A percentile compares a stretch with the other conserved stretches of the same genome.
These are phyloP conservation scores for Anarhynchus alexandrinus DNA, from an alignment of 2,113 vertebrate species.

Conservation along the genomic window DNA sequence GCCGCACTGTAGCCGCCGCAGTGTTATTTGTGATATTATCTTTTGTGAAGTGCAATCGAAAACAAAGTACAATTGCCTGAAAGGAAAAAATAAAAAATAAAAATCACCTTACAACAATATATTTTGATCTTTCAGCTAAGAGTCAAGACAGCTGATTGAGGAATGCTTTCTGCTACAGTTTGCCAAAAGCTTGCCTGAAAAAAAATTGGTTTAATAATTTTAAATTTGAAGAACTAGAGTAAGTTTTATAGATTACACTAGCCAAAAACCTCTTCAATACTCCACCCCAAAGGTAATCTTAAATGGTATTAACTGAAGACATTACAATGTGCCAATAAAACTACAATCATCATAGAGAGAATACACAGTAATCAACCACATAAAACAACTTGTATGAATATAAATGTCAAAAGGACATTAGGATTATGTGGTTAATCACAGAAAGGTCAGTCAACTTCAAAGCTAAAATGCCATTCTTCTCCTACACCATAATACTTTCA, in stretches of 20 bases:
- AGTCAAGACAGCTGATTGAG: not conserved
- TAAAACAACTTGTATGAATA: not conserved
- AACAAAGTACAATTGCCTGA: slow-evolving; percentile 97
- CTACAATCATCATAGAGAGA: not conserved
- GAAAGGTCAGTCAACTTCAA: not conserved
- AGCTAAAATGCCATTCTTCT: not conserved
- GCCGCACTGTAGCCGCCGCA: slow-evolving; percentile 93
- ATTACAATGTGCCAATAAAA: not conserved
- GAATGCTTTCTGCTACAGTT: not conserved
- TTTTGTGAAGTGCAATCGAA: slow-evolving; percentile 98
- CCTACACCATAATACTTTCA: not conserved
- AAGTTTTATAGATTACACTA: not conserved
- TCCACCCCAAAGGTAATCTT: not conserved
- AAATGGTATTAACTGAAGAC: not conserved
- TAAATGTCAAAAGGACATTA: not conserved
- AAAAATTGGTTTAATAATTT: not conserved
- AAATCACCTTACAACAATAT: not conserved
- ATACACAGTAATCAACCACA: not conserved
- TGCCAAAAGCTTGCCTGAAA: not conserved
- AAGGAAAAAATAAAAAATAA: not conserved
- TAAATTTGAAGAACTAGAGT: not conserved
- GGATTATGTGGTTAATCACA: not conserved
- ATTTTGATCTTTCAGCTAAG: not conserved
- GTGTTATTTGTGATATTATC: slow-evolving; percentile 99
- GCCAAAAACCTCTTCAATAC: not conserved